A percentile compares a stretch with the other conserved stretches of the same genome.
These are phyloP conservation scores for Aepyceros melampus DNA, from an alignment of 2,113 vertebrate genomes.

Conservation along the genomic window DNA sequence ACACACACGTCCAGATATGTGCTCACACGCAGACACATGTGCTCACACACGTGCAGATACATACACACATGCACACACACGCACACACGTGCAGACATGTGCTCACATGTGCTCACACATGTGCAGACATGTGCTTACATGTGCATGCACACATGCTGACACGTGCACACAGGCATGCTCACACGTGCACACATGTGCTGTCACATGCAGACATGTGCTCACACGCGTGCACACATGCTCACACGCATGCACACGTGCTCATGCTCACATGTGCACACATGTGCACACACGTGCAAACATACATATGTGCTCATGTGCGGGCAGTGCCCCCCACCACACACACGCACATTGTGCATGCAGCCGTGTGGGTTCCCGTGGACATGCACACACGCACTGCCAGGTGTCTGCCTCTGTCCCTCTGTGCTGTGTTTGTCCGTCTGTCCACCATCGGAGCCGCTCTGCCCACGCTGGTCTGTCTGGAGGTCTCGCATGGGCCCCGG, in stretches of 20 bases:
- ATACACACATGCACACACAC: no score
- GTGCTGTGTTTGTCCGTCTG: no score
- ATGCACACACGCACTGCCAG: accelerated
- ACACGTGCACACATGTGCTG: no score
- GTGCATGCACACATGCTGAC: no score
- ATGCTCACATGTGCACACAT: no score
- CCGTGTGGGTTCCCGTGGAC: accelerated
- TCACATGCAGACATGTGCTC: no score
- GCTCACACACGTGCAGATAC: no score
- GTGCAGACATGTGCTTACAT: no score
- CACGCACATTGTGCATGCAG: not conserved
- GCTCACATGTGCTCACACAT: accelerated
- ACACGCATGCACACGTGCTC: no score
- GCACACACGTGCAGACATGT: no score
- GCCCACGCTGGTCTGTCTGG: not conserved
- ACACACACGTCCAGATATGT: accelerated
- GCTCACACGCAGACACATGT: accelerated
- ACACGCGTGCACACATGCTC: accelerated
- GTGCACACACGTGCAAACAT: no score
- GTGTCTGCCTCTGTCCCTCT: not conserved
- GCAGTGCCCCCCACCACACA: not conserved
- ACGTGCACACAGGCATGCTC: no score
- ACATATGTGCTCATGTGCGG: accelerated
- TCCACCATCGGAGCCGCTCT: accelerated
- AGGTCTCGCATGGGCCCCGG: not conserved